Conservation (phyloP, 2,113 vertebrate species). For the Tupaia chinensis region DNA sequence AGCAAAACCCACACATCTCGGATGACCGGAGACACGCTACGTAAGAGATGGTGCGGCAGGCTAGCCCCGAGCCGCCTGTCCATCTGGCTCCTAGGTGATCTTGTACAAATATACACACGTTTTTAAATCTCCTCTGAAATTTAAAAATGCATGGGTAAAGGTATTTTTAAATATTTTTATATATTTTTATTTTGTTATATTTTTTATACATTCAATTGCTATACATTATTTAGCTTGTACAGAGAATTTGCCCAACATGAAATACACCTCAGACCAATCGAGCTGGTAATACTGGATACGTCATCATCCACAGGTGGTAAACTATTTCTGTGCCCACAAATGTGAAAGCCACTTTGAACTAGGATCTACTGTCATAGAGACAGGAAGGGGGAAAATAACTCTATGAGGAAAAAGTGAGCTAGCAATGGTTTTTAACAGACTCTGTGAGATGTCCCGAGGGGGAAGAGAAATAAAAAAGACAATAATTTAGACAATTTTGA, state of each 20-base stretch:
- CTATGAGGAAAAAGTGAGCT: not conserved
- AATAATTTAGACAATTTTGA: not conserved
- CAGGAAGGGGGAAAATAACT: not conserved
- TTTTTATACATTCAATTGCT: too few species aligned
- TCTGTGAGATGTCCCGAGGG: not conserved
- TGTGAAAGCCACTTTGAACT: not conserved
- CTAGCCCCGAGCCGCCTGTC: not conserved
- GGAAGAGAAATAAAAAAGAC: not conserved
- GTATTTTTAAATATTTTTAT: not conserved
- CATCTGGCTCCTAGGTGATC: not conserved
- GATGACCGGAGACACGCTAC: not conserved
- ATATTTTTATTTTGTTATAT: too few species aligned
- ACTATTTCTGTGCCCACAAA: not conserved
- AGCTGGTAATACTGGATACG: too few species aligned
- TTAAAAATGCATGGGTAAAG: not conserved
- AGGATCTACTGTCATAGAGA: not conserved
- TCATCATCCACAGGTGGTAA: too few species aligned
- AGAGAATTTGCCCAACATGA: too few species aligned
- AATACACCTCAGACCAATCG: too few species aligned
- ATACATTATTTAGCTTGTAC: too few species aligned
- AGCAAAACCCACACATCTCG: too few species aligned
- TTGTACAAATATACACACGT: too few species aligned
- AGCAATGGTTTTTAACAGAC: not conserved
- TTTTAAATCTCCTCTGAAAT: not conserved
- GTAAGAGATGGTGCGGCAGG: not conserved